Evolutionary conservation across 2,797 vertebrate species (phyloP).

Genomic region (Pelodytes ibericus): DNA sequence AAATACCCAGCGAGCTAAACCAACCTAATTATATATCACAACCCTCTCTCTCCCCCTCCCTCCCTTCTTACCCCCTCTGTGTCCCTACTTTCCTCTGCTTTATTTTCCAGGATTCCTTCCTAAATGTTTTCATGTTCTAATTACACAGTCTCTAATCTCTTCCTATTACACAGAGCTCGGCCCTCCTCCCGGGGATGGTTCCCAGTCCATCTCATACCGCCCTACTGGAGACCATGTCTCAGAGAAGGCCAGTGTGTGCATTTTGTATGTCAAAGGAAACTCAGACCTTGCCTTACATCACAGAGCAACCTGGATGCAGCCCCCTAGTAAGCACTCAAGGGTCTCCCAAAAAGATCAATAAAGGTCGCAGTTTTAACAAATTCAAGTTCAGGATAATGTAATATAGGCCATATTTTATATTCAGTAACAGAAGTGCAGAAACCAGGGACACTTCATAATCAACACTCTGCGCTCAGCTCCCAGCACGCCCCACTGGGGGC

Average conservation of each 20-base stretch:
- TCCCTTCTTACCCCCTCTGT: background rate
- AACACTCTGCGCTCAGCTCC: too few relatives aligned
- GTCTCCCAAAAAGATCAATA: too few relatives aligned
- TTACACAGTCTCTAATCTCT: background rate
- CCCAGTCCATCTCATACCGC: background rate
- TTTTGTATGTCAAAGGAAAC: too few relatives aligned
- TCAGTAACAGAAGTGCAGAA: too few relatives aligned
- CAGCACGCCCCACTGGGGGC: too few relatives aligned
- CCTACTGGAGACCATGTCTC: background rate
- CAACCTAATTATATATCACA: background rate
- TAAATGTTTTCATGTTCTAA: constrained; percentile 1
- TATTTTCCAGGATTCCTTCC: background rate
- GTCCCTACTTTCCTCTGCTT: background rate
- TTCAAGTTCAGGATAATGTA: too few relatives aligned
- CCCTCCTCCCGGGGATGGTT: background rate
- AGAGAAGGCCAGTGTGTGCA: background rate
- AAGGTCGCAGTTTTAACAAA: too few relatives aligned
- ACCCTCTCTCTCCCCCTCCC: background rate
- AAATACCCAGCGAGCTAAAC: background rate
- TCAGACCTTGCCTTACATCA: too few relatives aligned
- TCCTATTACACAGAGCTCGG: background rate
- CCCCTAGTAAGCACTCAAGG: too few relatives aligned
- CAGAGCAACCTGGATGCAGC: too few relatives aligned
- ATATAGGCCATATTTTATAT: too few relatives aligned
- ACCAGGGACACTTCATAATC: too few relatives aligned